Conservation (phyloP, 2,797 vertebrate species). For the Myotis daubentonii region DNA sequence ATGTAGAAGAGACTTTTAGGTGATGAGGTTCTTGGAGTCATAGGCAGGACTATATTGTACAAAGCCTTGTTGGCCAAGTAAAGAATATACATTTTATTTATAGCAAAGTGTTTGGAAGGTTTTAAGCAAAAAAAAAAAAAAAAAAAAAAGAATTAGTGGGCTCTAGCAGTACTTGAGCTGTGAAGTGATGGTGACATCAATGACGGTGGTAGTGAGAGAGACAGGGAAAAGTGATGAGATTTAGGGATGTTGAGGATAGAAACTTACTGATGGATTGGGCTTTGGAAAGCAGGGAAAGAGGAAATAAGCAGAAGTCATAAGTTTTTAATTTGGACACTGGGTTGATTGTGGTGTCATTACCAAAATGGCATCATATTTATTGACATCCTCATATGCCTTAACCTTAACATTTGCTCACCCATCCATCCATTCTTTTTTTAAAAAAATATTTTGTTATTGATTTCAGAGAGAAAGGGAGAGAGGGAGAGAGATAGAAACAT, state of each 20-base stretch:
- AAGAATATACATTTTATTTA: background rate
- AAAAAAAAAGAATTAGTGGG: background rate
- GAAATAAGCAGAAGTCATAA: background rate
- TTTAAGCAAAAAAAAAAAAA: constrained; percentile 2
- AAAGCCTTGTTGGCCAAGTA: background rate
- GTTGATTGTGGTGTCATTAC: background rate
- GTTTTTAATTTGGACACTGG: background rate
- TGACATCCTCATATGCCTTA: background rate
- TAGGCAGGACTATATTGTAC: background rate
- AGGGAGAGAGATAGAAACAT: too few relatives aligned
- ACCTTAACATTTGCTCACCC: background rate
- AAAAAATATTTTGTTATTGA: too few relatives aligned
- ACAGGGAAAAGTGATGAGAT: background rate
- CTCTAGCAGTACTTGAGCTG: background rate
- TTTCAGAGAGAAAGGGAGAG: too few relatives aligned
- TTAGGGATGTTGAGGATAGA: background rate
- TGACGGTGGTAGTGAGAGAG: background rate
- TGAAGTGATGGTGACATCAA: background rate
- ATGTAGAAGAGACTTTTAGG: background rate
- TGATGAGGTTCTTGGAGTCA: background rate
- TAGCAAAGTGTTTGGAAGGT: background rate
- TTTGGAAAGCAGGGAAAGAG: background rate
- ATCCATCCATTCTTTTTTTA: background rate
- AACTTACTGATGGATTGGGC: background rate
- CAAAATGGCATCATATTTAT: background rate